Conservation (phyloP, 2,113 vertebrate genomes). For the Hemichromis elongatus region DNA sequence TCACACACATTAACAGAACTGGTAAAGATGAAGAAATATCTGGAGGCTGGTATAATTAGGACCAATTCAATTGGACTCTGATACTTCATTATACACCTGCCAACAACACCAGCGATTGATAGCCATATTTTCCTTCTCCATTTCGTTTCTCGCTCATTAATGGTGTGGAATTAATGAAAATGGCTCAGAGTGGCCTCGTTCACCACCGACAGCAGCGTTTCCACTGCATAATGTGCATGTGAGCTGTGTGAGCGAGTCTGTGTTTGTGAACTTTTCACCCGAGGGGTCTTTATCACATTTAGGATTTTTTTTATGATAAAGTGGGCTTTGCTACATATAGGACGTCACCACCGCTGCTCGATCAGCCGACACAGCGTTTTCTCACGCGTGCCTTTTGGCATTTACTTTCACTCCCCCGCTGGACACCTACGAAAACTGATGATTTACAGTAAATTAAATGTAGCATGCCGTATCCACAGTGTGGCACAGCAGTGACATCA, state of each 20-base stretch:
- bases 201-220: conserved; percentile 26
- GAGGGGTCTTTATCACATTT: background rate
- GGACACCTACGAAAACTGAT: background rate
- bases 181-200: conserved; percentile 35
- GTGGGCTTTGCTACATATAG: background rate
- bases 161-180: conserved; percentile 71
- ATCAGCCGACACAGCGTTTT: background rate
- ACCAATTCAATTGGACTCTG: conserved; percentile 72
- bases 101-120: conserved; percentile 72
- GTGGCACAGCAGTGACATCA: background rate
- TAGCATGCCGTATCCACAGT: background rate
- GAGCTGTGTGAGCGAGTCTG: background rate
- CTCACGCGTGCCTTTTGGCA: too few relatives aligned
- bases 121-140: conserved; percentile 68
- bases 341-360: background rate
- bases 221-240: conserved; percentile 11
- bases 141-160: conserved; percentile 70
- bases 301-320: background rate
- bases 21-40: conserved; percentile 72
- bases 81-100: conserved; percentile 77
- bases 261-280: conserved; percentile 40
- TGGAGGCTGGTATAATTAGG: conserved; percentile 74
- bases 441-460: background rate
- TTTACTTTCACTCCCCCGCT: background rate
- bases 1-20: conserved; percentile 41